Conservation (phyloP, 2,797 vertebrate species). For the Scolopax bukidnonensis region DNA sequence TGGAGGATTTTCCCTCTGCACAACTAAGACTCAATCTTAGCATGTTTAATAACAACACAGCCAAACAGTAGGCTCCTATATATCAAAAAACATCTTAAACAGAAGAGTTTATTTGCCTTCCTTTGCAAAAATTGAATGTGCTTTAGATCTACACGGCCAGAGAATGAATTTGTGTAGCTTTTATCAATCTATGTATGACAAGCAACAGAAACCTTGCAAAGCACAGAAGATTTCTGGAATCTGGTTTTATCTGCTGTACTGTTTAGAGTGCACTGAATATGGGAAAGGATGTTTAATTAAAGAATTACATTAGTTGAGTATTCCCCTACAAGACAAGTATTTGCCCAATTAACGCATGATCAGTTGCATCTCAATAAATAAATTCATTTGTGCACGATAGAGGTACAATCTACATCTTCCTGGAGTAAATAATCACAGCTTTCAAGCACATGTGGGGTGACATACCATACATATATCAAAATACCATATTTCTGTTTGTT, state of each 20-base stretch:
- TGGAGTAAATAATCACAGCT: background rate
- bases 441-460: accelerated
- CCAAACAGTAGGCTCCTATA: conserved; percentile 28
- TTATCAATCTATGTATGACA: background rate
- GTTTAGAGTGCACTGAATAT: background rate
- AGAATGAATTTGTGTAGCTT: background rate
- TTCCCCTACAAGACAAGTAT: background rate
- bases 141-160: background rate
- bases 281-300: background rate
- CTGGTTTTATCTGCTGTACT: background rate
- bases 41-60: conserved; percentile 36
- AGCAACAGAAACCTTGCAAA: background rate
- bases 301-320: background rate
- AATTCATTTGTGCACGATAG: background rate
- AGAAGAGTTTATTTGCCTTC: conserved; percentile 1
- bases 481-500: background rate
- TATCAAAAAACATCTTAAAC: background rate
- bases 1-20: background rate
- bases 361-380: background rate
- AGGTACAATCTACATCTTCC: background rate
- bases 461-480: background rate
- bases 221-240: background rate
- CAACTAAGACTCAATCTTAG: background rate
- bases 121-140: background rate
- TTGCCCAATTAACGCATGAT: background rate